Percentiles rank a stretch among this genome's conserved stretches.
Conservation (phyloP, 2,797 vertebrate species). For the Synanceia verrucosa region DNA sequence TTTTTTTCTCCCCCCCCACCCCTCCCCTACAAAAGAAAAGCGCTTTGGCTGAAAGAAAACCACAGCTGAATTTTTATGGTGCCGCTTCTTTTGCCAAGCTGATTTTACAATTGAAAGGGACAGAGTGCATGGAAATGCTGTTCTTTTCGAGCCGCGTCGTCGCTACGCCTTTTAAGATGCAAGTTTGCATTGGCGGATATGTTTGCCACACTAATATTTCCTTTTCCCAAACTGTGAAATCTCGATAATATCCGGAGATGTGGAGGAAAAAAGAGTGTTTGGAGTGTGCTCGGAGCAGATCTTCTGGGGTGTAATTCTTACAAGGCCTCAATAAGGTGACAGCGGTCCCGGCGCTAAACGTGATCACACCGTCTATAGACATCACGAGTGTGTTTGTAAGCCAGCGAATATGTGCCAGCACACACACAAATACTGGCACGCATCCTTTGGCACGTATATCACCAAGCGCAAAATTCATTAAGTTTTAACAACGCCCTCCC, state of each 20-base stretch:
- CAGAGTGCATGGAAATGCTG: slow-evolving; percentile 81
- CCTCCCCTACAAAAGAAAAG: slow-evolving; percentile 83
- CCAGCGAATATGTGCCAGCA: slow-evolving; percentile 24
- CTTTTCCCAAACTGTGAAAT: slow-evolving; percentile 82
- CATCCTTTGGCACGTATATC: slow-evolving; percentile 45
- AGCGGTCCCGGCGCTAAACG: slow-evolving; percentile 66
- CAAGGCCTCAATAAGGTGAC: slow-evolving; percentile 78
- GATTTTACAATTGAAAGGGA: slow-evolving; percentile 87
- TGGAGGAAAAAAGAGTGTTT: slow-evolving; percentile 72
- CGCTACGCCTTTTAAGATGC: slow-evolving; percentile 81
- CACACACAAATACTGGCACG: slow-evolving; percentile 51
- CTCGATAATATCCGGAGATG: slow-evolving; percentile 80
- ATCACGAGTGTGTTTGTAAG: slow-evolving; percentile 39
- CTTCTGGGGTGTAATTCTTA: slow-evolving; percentile 75
- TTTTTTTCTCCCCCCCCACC: slow-evolving; percentile 45
- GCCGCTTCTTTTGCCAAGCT: slow-evolving; percentile 87
- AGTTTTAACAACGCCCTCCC: slow-evolving; percentile 48
- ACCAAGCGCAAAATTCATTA: slow-evolving; percentile 55
- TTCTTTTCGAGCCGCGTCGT: slow-evolving; percentile 71
- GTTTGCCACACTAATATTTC: slow-evolving; percentile 84
- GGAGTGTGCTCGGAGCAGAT: slow-evolving; percentile 67
- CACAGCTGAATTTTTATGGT: slow-evolving; percentile 88
- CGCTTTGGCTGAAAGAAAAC: slow-evolving; percentile 88
- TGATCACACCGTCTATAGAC: slow-evolving; percentile 66
- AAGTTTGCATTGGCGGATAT: slow-evolving; percentile 84